Evolutionary conservation across 2,888 invertebrate genomes (phyloP), one percentile per base, ranked within the genome.

Genomic region (Luperina nickerlii): DNA sequence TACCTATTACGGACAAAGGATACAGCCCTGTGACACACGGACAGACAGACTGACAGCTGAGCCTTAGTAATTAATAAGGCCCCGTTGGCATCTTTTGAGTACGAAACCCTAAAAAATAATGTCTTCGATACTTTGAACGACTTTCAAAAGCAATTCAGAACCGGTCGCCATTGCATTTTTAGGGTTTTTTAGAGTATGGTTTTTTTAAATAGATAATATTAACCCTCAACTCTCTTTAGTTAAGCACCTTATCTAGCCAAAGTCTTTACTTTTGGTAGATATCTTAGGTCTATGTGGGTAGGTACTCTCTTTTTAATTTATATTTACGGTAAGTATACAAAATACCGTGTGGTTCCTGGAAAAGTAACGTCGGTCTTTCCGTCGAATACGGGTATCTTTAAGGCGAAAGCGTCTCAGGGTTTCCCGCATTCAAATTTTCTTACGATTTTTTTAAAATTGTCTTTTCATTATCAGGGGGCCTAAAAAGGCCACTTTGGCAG

Each of bases 111-210:
- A 57, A 32, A 65, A 76, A 81, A 45, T 15, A 71, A 70, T 42
- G 51, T 27, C 9, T 76, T 66, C 54, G 27, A 72, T 54, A n/a
- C 13, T 73, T 65, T 27, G 27, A 68, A 51, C 74, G 20, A 66
- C 51, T 85, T 82, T 86, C 66, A 42, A 71, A 85, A 63, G 24
- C 57, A 54, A 60, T 74, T 62, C 54, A 32, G 11, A 69, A 74
- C 65, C n/a, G 20, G 62, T 71, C 38, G 42, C 24, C n/a, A 24
- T 70, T 7, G 15, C n/a, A n/a, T n/a, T n/a, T n/a, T n/a, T 62
- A 57, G 27, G 2, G 5, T 42, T 57, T 62, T 18, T 69, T 60
- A 42, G 42, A 42, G 7, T n/a, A 51, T 18, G 2, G 32, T 42
- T 62, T 68, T 80, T 67, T 32, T 60, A 7, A 60, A 32, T 42